Evolutionary conservation across 2,888 invertebrate species (phyloP), one percentile per base, ranked within the genome.

Genomic region (Tuberolachnus salignus): DNA sequence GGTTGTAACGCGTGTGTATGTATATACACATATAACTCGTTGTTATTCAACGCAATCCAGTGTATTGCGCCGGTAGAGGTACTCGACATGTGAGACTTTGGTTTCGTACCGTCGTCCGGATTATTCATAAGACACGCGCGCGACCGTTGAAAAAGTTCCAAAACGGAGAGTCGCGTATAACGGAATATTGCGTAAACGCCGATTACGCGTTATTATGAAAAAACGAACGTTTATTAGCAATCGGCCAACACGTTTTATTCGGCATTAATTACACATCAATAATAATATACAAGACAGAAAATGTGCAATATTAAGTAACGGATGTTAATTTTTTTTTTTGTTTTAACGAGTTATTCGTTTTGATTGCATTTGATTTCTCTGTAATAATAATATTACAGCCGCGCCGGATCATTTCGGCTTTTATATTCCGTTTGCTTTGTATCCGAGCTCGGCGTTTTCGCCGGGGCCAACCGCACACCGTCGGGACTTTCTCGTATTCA

Each of bases 131-230:
- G 73, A 59, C 34, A 51, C 51, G 73, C 63, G 72, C 51, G 73
- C 63, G 72, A 34, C 72, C 61, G 42, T 63, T 51, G 53, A 73
- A 61, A 63, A 73, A 61, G 73, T 73, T 73, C 21, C 63, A 44
- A 73, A 73, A n/a, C n/a, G 51, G 42, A 53, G 3, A 42, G 16
- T 34, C 34, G 34, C 51, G 51, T 53, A 53, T 19, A 53, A 19
- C 1, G 6, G 6, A 34, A 34, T 34, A 34, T 34, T 34, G 6
- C 55, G 57, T 23, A 57, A 57, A n/a, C 14, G 34, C n/a, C 34
- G 19, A 53, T 53, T 55, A 19, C 26, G 3, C 59, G 26, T 59
- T n/a, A n/a, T n/a, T n/a, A n/a, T n/a, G n/a, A n/a, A n/a, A n/a
- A n/a, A n/a, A n/a, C n/a, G n/a, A n/a, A n/a, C n/a, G n/a, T n/a